Percentiles rank a stretch among this genome's conserved stretches.
Evolutionary conservation across 2,797 vertebrate species (phyloP).

Genomic region (Eulemur rubriventer): DNA sequence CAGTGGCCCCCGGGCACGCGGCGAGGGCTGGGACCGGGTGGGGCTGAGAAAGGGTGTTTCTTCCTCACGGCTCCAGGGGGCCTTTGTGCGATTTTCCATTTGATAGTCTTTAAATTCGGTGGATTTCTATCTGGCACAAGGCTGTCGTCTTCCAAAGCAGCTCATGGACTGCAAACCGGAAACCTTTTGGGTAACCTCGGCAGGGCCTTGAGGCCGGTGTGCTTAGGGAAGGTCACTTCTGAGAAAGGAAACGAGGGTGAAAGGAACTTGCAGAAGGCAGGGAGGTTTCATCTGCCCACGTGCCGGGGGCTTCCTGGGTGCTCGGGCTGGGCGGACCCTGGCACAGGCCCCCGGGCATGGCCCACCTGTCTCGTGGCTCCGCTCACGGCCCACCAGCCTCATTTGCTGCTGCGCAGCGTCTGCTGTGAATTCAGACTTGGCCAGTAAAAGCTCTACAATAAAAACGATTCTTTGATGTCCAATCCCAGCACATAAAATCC

Average conservation of each 20-base stretch:
- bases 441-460: conserved; percentile 73
- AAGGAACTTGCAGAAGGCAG: fast-evolving
- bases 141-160: fast-evolving
- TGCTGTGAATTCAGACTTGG: conserved; percentile 77
- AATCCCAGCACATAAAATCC: conserved; percentile 78
- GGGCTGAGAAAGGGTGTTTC: neutral
- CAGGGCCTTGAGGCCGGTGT: fast-evolving
- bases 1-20: fast-evolving
- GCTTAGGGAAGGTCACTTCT: neutral
- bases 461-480: conserved; percentile 83
- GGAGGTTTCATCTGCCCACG: fast-evolving
- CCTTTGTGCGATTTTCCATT: fast-evolving
- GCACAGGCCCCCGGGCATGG: neutral
- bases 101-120: fast-evolving
- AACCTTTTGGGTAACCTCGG: fast-evolving
- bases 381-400: neutral
- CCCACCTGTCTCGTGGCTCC: conserved; percentile 76
- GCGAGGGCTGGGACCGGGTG: fast-evolving
- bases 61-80: neutral
- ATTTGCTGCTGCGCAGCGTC: neutral
- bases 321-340: conserved; percentile 13
- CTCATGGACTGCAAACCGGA: fast-evolving
- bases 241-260: neutral
- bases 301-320: neutral
- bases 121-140: neutral